These are phyloP conservation scores for Panulirus ornatus DNA, from an alignment of 1,140 invertebrate species.

Conservation along the genomic window DNA sequence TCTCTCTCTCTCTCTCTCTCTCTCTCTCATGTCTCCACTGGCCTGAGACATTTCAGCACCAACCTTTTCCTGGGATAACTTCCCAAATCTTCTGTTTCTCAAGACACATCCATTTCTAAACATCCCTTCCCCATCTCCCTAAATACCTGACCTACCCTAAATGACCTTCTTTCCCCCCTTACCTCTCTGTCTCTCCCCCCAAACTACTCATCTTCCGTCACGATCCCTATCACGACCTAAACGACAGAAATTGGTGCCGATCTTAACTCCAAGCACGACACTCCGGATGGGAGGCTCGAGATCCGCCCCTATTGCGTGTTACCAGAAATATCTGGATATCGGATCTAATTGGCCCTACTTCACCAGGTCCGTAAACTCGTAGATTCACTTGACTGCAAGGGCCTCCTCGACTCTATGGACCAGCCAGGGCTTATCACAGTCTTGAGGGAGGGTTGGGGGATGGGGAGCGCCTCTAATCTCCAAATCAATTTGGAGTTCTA, in stretches of 20 bases:
- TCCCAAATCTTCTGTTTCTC: too few species aligned
- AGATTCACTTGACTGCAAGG: too few species aligned
- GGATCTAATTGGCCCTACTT: too few species aligned
- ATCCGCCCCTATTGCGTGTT: background rate
- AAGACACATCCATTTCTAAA: background rate
- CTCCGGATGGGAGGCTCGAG: background rate
- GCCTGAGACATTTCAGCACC: background rate
- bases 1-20: background rate
- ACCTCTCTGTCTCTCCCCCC: background rate
- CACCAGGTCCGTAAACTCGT: too few species aligned
- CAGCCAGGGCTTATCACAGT: slow-evolving; percentile 22
- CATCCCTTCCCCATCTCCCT: background rate
- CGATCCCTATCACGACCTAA: slow-evolving; percentile 21
- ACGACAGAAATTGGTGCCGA: slow-evolving; percentile 21
- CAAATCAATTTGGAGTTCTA: slow-evolving; percentile 22
- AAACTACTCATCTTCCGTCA: background rate
- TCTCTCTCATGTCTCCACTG: background rate
- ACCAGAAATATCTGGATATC: slow-evolving; percentile 15
- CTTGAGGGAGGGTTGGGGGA: background rate
- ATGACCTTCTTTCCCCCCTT: background rate
- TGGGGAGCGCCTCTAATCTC: slow-evolving; percentile 10
- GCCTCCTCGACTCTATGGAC: background rate
- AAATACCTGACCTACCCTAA: background rate
- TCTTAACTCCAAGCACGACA: background rate
- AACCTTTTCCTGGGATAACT: background rate